These are phyloP conservation scores for Dolichallabes microphthalmus DNA, from an alignment of 2,113 vertebrate genomes.

Conservation along the genomic window DNA sequence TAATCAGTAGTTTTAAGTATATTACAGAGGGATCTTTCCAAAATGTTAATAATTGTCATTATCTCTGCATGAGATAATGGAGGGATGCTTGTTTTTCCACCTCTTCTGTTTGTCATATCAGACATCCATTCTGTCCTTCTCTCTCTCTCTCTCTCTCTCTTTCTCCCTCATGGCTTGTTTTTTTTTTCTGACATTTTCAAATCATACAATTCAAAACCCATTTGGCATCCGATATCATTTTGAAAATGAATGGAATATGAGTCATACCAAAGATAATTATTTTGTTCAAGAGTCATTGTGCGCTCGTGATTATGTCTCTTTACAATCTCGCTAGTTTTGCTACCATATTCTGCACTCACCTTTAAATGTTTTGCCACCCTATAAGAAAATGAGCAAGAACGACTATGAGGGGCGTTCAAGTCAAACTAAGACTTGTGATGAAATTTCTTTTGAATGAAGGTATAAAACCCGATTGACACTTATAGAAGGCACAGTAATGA, in stretches of 20 bases:
- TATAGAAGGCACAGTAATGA: no score
- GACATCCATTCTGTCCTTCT: conserved; percentile 18
- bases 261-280: background rate
- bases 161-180: background rate
- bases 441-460: no score
- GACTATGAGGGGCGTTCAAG: no score
- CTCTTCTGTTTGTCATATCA: background rate
- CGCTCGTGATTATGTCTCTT: background rate
- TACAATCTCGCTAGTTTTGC: background rate
- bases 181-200: background rate
- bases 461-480: no score
- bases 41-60: background rate
- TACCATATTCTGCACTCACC: background rate
- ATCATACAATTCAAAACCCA: background rate
- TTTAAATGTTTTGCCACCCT: background rate
- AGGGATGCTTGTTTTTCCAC: background rate
- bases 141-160: conserved; percentile 18
- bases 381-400: background rate
- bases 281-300: background rate
- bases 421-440: no score
- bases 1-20: background rate
- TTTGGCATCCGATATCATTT: background rate
- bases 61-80: background rate
- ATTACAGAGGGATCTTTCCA: background rate
- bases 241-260: background rate